Conservation (phyloP, 1,140 invertebrate species). For the Lethrus apterus region DNA sequence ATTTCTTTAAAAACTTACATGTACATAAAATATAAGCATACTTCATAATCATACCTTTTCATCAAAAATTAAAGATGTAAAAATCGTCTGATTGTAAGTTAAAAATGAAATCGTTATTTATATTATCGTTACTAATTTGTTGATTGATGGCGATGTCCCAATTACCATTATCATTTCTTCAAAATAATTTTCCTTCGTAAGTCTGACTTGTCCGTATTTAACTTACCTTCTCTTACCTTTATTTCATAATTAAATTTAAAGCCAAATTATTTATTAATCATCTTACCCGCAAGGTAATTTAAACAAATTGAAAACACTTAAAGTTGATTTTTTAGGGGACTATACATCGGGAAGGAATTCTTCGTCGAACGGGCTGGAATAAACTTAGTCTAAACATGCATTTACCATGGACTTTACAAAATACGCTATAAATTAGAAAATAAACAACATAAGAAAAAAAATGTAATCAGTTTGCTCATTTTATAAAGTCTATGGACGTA, state of each 20-base stretch:
- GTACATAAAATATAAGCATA: no score
- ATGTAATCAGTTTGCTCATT: neutral
- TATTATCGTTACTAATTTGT: no score
- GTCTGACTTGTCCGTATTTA: no score
- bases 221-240: constrained; percentile 23
- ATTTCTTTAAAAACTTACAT: no score
- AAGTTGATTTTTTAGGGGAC: neutral
- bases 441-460: neutral
- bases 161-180: no score
- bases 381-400: constrained; percentile 15
- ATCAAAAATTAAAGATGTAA: no score
- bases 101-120: no score
- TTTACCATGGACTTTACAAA: constrained; percentile 11
- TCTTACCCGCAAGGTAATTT: no score
- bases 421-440: constrained; percentile 1
- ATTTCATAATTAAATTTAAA: constrained; percentile 7
- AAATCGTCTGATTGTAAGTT: no score
- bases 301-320: constrained; percentile 6
- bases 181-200: no score
- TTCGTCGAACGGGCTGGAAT: constrained; percentile 13
- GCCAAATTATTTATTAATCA: neutral
- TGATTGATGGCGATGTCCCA: no score
- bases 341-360: constrained; percentile 8
- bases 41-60: no score
- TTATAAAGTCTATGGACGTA: constrained; percentile 41